Conservation (phyloP, 2,888 invertebrate species). For the Ecdyonurus torrentis region DNA sequence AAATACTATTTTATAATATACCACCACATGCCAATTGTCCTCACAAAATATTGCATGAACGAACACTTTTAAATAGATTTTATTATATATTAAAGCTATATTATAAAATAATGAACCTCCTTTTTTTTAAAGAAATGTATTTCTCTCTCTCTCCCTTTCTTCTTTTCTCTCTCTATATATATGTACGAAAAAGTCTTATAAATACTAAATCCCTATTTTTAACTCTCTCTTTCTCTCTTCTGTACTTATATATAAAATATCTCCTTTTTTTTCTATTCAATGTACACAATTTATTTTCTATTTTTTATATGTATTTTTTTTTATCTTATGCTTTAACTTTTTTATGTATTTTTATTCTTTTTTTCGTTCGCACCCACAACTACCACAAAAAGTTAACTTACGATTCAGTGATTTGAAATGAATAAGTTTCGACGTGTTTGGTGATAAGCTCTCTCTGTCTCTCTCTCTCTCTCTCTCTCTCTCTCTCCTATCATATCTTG, state of each 20-base stretch:
- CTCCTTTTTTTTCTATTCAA: background rate
- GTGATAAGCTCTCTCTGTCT: no score
- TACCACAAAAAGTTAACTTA: no score
- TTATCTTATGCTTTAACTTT: no score
- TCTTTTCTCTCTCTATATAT: no score
- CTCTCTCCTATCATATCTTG: no score
- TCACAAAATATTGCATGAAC: background rate
- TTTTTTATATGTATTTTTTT: background rate
- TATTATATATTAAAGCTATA: no score
- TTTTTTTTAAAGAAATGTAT: no score
- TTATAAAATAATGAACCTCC: background rate
- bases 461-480: no score
- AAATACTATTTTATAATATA: background rate
- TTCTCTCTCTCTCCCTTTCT: no score
- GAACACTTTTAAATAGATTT: background rate
- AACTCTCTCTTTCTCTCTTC: background rate
- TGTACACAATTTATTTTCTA: background rate
- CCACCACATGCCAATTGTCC: background rate
- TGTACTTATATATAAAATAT: background rate
- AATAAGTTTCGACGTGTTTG: no score
- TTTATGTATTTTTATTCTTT: background rate
- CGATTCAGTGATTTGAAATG: background rate
- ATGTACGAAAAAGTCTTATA: no score
- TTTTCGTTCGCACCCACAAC: background rate
- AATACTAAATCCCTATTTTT: background rate